Conservation (phyloP, 2,113 vertebrate genomes). For the Daboia siamensis region DNA sequence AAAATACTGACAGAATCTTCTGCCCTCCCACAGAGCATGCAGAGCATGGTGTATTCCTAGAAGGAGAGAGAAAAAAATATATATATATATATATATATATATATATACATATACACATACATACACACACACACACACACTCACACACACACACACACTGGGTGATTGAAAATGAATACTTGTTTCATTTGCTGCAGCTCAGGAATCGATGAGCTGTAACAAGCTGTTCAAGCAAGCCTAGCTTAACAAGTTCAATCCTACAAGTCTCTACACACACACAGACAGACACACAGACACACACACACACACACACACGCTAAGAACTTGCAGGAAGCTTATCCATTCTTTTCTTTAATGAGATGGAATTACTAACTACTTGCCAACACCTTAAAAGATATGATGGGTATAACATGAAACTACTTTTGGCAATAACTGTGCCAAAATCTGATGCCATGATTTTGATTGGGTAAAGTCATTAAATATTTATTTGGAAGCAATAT, state of each 20-base stretch:
- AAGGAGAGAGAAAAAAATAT: slow-evolving; percentile 45
- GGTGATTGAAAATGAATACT: neutral
- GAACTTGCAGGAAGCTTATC: neutral
- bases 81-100: too few species aligned
- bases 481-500: neutral
- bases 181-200: neutral
- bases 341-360: neutral
- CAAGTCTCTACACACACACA: too few species aligned
- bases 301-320: too few species aligned
- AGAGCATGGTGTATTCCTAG: slow-evolving; percentile 97
- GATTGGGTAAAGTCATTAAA: neutral
- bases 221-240: neutral
- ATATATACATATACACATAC: too few species aligned
- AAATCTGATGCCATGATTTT: neutral
- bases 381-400: neutral
- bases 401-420: neutral
- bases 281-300: too few species aligned
- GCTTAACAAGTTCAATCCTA: neutral
- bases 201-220: neutral
- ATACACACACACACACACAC: too few species aligned
- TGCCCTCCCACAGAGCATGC: slow-evolving; percentile 92
- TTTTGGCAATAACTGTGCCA: neutral
- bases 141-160: too few species aligned
- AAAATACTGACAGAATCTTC: slow-evolving; percentile 93
- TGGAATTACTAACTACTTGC: neutral